Evolutionary conservation across 2,113 vertebrate species (phyloP).

Genomic region (Nerophis ophidion): DNA sequence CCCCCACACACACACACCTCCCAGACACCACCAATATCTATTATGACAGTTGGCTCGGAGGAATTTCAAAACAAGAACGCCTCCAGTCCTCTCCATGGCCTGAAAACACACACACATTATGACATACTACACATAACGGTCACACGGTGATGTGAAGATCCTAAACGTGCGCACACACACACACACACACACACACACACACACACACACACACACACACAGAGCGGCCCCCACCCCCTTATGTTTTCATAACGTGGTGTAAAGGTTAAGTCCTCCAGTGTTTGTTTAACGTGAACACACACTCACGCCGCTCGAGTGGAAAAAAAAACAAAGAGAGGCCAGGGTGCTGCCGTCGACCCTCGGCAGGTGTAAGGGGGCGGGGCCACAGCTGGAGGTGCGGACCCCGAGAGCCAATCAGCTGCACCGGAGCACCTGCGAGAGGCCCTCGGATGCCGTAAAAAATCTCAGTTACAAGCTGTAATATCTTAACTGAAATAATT

Average conservation of each 20-base stretch:
- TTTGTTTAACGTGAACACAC: conserved; percentile 55
- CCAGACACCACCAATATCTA: conserved; percentile 23
- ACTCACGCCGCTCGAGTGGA: conserved; percentile 18
- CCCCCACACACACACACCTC: conserved; percentile 1
- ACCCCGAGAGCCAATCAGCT: conserved; percentile 15
- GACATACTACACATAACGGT: conserved; percentile 12
- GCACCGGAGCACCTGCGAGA: not conserved
- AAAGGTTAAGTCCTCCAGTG: conserved; percentile 49
- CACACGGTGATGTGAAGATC: conserved; percentile 7
- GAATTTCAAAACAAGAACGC: conserved; percentile 66
- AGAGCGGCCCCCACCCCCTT: conserved; percentile 24
- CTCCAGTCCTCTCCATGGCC: conserved; percentile 38
- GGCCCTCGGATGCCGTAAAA: not conserved
- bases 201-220: conserved; percentile 16
- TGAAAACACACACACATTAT: conserved; percentile 19
- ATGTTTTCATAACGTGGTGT: conserved; percentile 58
- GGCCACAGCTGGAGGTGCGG: conserved; percentile 17
- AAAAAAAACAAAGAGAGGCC: conserved; percentile 47
- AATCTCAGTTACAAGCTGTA: too few species aligned
- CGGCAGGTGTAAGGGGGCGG: conserved; percentile 39
- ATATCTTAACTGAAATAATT: too few species aligned
- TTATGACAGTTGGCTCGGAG: conserved; percentile 61
- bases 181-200: conserved; percentile 7
- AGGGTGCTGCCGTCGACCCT: conserved; percentile 31
- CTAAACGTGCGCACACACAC: not conserved